phyloP scores from a whole-genome alignment of 2,888 invertebrate species.

The Cybosia mesomella region DNA sequence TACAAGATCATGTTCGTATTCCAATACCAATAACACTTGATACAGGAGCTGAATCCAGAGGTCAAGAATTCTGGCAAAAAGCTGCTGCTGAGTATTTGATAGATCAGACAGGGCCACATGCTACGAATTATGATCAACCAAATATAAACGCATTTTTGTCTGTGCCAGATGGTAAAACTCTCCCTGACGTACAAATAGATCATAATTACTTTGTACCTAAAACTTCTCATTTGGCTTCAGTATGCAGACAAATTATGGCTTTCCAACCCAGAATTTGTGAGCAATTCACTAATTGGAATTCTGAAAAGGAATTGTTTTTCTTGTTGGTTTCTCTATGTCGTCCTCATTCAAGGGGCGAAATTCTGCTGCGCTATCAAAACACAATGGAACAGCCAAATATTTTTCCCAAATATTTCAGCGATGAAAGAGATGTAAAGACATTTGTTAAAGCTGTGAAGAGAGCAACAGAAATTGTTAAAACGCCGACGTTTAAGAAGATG shows the following conservation, averaged over 20 bases:
- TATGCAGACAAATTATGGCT: slow-evolving; percentile 68
- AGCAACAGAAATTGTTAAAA: slow-evolving; percentile 69
- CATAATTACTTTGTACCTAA: slow-evolving; percentile 79
- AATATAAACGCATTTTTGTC: slow-evolving; percentile 80
- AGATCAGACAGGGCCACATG: slow-evolving; percentile 73
- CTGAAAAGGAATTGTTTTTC: slow-evolving; percentile 73
- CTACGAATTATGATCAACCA: slow-evolving; percentile 78
- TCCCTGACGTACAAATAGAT: slow-evolving; percentile 80
- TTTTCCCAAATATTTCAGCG: slow-evolving; percentile 75
- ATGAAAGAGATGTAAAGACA: slow-evolving; percentile 69
- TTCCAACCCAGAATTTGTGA: slow-evolving; percentile 72
- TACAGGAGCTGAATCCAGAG: slow-evolving; percentile 66
- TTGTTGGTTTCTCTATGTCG: slow-evolving; percentile 75
- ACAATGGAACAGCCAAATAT: slow-evolving; percentile 73
- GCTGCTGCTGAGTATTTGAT: slow-evolving; percentile 76
- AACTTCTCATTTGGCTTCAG: slow-evolving; percentile 69
- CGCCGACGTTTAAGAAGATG: slow-evolving; percentile 65
- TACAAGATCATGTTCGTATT: slow-evolving; percentile 82
- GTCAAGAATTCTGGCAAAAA: slow-evolving; percentile 70
- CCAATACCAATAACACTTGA: slow-evolving; percentile 74
- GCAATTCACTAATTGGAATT: slow-evolving; percentile 71
- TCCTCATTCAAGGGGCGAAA: slow-evolving; percentile 73
- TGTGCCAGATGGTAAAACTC: slow-evolving; percentile 61
- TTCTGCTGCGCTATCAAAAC: slow-evolving; percentile 66
- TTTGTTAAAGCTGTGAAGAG: slow-evolving; percentile 71